Percentiles rank a stretch among this genome's conserved stretches.
phyloP scores from a whole-genome alignment of 2,888 invertebrate species.

The Criorhina ranunculi region DNA sequence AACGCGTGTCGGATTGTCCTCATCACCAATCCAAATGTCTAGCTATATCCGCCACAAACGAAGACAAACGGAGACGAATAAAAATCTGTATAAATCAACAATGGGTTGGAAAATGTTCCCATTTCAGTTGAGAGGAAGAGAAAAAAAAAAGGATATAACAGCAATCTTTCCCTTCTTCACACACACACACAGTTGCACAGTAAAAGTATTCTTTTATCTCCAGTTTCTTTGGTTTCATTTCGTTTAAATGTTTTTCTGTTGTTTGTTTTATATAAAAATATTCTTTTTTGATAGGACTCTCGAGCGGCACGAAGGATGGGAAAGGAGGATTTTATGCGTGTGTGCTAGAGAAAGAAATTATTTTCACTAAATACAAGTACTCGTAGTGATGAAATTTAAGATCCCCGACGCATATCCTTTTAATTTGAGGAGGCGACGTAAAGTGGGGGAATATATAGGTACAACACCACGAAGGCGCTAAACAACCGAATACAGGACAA shows the following conservation, averaged over 20 bases:
- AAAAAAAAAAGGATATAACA: slow-evolving; percentile 15
- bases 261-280: slow-evolving; percentile 52
- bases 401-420: slow-evolving; percentile 7
- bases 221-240: slow-evolving; percentile 38
- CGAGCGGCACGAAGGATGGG: slow-evolving; percentile 18
- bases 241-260: slow-evolving; percentile 35
- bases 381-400: slow-evolving; percentile 43
- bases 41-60: background rate
- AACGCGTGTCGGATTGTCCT: slow-evolving; percentile 2
- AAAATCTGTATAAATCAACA: slow-evolving; percentile 47
- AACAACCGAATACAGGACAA: slow-evolving; percentile 14
- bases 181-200: background rate
- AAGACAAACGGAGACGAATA: background rate
- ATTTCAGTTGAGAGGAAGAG: slow-evolving; percentile 14
- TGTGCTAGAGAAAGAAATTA: slow-evolving; percentile 20
- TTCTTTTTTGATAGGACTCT: slow-evolving; percentile 32
- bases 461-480: slow-evolving; percentile 8
- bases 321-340: background rate
- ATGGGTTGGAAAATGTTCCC: slow-evolving; percentile 6
- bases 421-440: too few relatives aligned
- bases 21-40: background rate
- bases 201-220: slow-evolving; percentile 42
- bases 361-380: slow-evolving; percentile 8
- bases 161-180: background rate
- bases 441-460: slow-evolving; percentile 10